Evolutionary conservation across 2,888 invertebrate species (phyloP), one percentile per base, ranked within the genome.

Genomic region (Carcina quercana): DNA sequence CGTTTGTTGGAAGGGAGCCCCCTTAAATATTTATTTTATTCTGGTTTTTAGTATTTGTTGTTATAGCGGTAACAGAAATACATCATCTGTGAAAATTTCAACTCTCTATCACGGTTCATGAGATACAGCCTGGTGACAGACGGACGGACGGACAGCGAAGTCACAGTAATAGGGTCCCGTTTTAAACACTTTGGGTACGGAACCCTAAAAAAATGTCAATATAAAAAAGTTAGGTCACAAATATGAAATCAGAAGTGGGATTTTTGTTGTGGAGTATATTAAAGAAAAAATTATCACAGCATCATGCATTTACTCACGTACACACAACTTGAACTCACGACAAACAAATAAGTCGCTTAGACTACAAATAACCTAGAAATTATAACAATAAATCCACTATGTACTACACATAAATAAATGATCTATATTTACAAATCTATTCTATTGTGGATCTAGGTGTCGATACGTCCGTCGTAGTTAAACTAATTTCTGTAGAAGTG

Each of bases 291-390:
- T 55, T 73, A 79, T 78, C 80, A 79, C 80, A 79, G 75, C 59
- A 66, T 49, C 67, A 71, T 60, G 59, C 71, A 72, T 74, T 78
- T 75, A 73, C 65, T 75, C 59, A 45, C 50, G 42, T 11, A 3
- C 44, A 35, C 32, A 37, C 30, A 44, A 48, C 38, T 50, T 48
- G 43, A 45, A 44, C 60, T 54, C 52, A 50, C 55, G 34, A 53
- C 50, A 59, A n/a, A 61, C 65, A 66, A 65, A 53, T 64, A 26
- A 14, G 8, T 19, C 7, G 7, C 8, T 6, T 19, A 6, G 19
- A 7, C 1, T 25, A 4, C 7, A 25, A n/a, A 30, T 10, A 8
- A 15, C 2, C 15, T n/a, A 12, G 35, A 21, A 38, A 43, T 37
- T 34, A 20, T 20, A 20, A 20, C 20, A n/a, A n/a, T n/a, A n/a